Evolutionary conservation across 2,888 invertebrate species (phyloP), one percentile per base, ranked within the genome.

Genomic region (Spodoptera littoralis): DNA sequence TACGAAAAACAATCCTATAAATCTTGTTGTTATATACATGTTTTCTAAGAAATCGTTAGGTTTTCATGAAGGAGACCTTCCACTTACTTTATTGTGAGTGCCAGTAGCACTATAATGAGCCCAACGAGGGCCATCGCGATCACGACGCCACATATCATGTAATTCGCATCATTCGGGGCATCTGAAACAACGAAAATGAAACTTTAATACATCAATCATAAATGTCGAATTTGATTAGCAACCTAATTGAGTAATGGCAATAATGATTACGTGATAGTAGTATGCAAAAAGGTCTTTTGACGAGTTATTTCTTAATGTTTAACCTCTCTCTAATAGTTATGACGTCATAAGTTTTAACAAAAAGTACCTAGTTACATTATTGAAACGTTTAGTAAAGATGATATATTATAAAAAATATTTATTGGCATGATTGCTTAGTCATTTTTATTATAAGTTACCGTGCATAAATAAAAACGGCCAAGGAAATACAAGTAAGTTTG

Each of bases 121-220:
- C 97, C 97, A 75, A 97, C 97, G 84, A 97, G 95, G 84, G 97
- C 95, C 97, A 97, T 97, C 77, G 97, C 97, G 89, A 97, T 97
- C 86, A 97, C 95, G 81, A 97, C 97, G 73, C 97, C 97, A 87
- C 97, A 97, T 92, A 97, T 97, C 97, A 97, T 97, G 95, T 97
- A 97, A 92, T 97, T 95, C 91, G 96, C 96, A 95, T 97, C 97
- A 93, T 96, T 97, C 67, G 97, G 97, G 85, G 97, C 97, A 96
- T 97, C 97, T 97, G 96, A 47, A 97, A 97, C 86, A 93, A 94
- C 82, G 81, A 70, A 87, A 87, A 82, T 60, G 3, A 60, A 64
- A 76, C 78, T 77, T 77, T 81, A 70, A 54, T 3, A 18, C 12
- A 11, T 3, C 1, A 0, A 0, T 0, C 0, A 11, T 48, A 71